These are phyloP conservation scores for Gymnoscopelus microlampas DNA, from an alignment of 2,797 vertebrate species.

Conservation along the genomic window DNA sequence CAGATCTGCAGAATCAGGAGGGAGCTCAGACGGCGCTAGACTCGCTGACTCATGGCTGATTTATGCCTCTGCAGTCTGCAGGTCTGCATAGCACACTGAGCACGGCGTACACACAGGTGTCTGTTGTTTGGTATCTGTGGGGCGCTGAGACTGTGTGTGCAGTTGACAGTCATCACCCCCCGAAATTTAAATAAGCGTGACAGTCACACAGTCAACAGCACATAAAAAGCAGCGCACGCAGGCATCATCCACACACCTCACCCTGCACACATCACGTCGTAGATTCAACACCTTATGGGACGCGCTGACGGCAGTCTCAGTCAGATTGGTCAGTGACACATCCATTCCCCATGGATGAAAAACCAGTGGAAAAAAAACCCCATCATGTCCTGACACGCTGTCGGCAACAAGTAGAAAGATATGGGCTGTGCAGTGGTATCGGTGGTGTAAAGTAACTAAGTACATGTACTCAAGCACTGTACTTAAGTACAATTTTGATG, in stretches of 20 bases:
- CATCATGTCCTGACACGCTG: neutral
- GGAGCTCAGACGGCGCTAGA: constrained; percentile 14
- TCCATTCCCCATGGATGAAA: constrained; percentile 19
- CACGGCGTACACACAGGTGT: neutral
- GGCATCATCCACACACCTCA: too few species aligned
- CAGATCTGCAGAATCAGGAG: constrained; percentile 7
- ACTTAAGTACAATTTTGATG: too few species aligned
- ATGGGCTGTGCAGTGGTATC: constrained; percentile 21
- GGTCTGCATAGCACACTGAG: neutral
- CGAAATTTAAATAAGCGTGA: neutral
- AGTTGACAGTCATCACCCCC: constrained; percentile 2
- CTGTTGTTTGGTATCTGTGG: neutral
- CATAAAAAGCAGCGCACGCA: neutral
- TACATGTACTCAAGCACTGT: too few species aligned
- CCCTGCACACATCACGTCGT: too few species aligned
- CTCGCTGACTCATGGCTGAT: constrained; percentile 7
- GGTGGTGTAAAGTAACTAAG: too few species aligned
- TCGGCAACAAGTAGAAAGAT: constrained; percentile 20
- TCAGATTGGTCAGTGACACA: constrained; percentile 10
- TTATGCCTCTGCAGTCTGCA: neutral
- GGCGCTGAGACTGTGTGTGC: constrained; percentile 8
- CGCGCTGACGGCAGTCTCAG: neutral
- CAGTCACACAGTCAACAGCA: neutral
- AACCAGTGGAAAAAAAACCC: neutral
- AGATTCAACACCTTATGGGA: too few species aligned